Evolutionary conservation across 2,797 vertebrate genomes (phyloP), one percentile per base, ranked within the genome.

Genomic region (Cyprinella venusta): DNA sequence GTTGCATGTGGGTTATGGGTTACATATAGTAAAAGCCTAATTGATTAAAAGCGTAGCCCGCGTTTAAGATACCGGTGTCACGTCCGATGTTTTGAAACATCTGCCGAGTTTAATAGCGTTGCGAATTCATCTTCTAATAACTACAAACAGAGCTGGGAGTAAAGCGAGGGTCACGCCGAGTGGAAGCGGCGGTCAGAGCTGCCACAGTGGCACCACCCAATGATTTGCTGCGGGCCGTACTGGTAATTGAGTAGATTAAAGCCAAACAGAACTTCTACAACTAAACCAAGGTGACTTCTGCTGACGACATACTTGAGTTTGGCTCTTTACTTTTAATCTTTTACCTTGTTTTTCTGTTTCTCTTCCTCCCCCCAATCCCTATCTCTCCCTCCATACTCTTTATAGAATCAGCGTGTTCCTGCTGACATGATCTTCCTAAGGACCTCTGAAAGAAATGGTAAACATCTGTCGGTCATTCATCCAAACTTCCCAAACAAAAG

Each of bases 361-460:
- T 93, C 91, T 90, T 89, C 74, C 30, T 61, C 21, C 48, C 72
- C 52, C 56, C 36, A 59, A 8, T 16, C 24, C 26, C 65, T 5
- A 38, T 91, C 86, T 89, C 78, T 93, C 86, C 93, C 89, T 93
- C 91, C 90, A 87, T 24, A 67, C 82, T 30, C 78, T 52, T 70
- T 90, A 59, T 91, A 99, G 98, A 99, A 99, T 93, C 98, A 99
- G 91, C 94, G 97, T 81, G 97, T 99, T 92, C 98, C 98, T 90
- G 98, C 98, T 86, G 98, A 99, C 95, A 99, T 99, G 98, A 97
- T 99, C 95, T 99, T 99, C 94, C 94, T 99, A 92, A 96, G 98
- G 95, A 99, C 98, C 24, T 99, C 98, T 26, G 98, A 99, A 93
- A 98, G 97, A 95, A 99, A 98, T 85, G 98, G 98, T 99, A 97